Base-by-base conservation (phyloP, 2,113 vertebrate genomes). In the Pluvianellus socialis region DNA sequence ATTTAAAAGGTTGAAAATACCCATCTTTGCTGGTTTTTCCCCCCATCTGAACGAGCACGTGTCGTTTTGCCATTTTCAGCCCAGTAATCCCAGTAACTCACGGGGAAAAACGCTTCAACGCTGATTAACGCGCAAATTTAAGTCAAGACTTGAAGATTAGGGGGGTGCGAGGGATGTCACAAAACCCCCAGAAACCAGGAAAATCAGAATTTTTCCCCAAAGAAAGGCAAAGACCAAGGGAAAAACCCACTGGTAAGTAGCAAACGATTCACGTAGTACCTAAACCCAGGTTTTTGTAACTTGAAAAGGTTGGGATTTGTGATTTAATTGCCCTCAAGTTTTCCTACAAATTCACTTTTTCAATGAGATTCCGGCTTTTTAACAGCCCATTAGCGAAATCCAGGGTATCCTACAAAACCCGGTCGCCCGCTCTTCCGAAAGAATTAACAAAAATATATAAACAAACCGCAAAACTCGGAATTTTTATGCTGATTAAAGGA, bases 211-310 rank as follows among this genome's bases (percentile, higher is more conserved):
- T 49, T 33, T 27, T 17, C 28, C 35, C 35, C 4, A 50, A 27
- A 23, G 35, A 40, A 50, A 50, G 14, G 28, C 18, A 12, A n/a
- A n/a, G 30, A 6, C 12, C 30, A 49, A 47, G 42, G 24, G 24
- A 47, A 40, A 47, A 32, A 19, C 0, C 3, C 16, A 7, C 28
- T 3, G 14, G 6, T 5, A 3, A 21, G 9, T 4, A 14, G 28
- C 44, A 24, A 50, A 26, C 7, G 2, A 21, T 2, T 32, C 33
- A 2, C 0, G 15, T 5, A 7, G 14, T 12, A 4, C 6, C 28
- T 1, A 11, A n/a, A 49, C 42, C 16, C 3, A 18, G 35, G 7
- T 24, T 8, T 18, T 15, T 5, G 0, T 17, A 15, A 42, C 50
- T 55, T 12, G 1, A 38, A 15, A 47, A 32, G 26, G 27, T 3